These are phyloP conservation scores for Oegoconia quadripuncta DNA, from an alignment of 2,888 invertebrate genomes.

Conservation along the genomic window DNA sequence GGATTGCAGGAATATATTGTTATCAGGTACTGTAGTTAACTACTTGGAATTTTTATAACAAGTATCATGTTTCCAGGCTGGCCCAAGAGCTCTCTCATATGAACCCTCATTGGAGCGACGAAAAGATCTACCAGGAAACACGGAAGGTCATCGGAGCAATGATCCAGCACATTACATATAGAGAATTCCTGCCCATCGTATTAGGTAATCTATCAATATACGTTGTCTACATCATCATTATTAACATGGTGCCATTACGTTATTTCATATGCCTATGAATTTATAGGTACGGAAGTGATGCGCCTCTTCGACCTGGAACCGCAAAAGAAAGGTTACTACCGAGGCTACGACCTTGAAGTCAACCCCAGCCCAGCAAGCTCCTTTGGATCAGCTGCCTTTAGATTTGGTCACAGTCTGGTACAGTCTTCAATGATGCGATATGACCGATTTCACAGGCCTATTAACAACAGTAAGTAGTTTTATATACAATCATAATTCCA, in stretches of 20 bases:
- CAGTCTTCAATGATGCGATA: constrained; percentile 87
- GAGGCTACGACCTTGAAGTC: constrained; percentile 82
- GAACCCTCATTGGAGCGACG: constrained; percentile 94
- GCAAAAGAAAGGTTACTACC: constrained; percentile 83
- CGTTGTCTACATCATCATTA: not conserved
- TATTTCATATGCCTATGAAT: too few species aligned
- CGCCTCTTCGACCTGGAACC: constrained; percentile 86
- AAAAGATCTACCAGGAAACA: constrained; percentile 91
- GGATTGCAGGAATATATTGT: too few species aligned
- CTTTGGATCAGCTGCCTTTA: constrained; percentile 90
- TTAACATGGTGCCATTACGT: too few species aligned
- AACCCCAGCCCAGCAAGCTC: constrained; percentile 88
- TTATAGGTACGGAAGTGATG: constrained; percentile 87
- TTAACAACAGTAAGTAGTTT: constrained; percentile 84
- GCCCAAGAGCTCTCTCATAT: constrained; percentile 84
- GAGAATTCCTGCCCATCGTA: constrained; percentile 90
- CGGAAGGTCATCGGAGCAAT: constrained; percentile 89
- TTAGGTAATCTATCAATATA: constrained; percentile 79
- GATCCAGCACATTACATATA: constrained; percentile 90
- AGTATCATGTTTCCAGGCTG: constrained; percentile 70
- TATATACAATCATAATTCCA: too few species aligned
- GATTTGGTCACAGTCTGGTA: constrained; percentile 93
- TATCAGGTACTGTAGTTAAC: too few species aligned
- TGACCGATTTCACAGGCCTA: constrained; percentile 83
- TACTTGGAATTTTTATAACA: too few species aligned